Conservation (phyloP, 2,113 vertebrate species). For the Rhabdomys dilectus region DNA sequence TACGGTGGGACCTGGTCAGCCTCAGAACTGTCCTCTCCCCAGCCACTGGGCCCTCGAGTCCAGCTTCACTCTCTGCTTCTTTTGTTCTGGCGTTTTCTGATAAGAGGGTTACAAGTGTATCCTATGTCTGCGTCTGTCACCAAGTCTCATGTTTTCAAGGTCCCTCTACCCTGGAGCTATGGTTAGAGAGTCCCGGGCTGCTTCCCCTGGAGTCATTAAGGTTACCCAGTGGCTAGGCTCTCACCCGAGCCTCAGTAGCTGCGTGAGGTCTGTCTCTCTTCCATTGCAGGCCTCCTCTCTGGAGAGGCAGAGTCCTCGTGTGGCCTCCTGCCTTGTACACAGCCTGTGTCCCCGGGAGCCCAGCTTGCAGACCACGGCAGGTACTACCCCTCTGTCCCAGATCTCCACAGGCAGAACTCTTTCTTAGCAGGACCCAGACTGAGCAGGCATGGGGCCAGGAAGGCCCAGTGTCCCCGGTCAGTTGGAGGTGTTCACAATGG, state of each 20-base stretch:
- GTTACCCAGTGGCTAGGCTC: background rate
- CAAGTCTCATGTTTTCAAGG: background rate
- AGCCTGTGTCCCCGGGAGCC: conserved; percentile 85
- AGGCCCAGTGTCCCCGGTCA: background rate
- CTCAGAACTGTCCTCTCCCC: background rate
- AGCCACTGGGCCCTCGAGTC: no score
- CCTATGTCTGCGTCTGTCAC: background rate
- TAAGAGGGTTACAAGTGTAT: background rate
- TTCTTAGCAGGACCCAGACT: no score
- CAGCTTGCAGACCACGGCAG: conserved; percentile 85
- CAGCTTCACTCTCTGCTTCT: background rate
- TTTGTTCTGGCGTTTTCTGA: background rate
- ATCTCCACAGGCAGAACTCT: background rate
- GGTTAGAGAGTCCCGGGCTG: background rate
- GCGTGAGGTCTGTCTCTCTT: background rate
- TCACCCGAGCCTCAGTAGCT: background rate
- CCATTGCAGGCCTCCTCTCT: conserved; percentile 86
- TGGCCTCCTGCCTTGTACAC: conserved; percentile 82
- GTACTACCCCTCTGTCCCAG: conserved; percentile 66
- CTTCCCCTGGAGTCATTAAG: background rate
- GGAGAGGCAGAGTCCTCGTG: conserved; percentile 85
- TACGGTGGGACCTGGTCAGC: background rate
- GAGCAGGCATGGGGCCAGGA: background rate
- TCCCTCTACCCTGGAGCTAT: background rate
- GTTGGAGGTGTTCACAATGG: background rate